phyloP scores from a whole-genome alignment of 2,797 vertebrate species.

The Botia almorhae region DNA sequence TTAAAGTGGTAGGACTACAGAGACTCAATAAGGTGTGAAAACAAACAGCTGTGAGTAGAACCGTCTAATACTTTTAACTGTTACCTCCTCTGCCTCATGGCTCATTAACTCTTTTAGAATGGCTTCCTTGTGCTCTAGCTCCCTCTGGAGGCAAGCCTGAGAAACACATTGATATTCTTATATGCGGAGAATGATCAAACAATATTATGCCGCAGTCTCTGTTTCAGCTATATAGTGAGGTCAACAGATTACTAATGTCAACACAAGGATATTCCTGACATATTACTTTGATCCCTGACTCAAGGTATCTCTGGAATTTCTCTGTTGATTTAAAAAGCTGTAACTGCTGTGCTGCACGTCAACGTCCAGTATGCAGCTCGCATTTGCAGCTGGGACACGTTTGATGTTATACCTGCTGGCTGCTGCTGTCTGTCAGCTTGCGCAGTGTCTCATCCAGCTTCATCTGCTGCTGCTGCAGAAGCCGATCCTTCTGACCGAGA shows the following conservation, averaged over 20 bases:
- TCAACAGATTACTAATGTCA: too few relatives aligned
- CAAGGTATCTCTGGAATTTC: not conserved
- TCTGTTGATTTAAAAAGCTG: not conserved
- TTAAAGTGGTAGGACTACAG: not conserved
- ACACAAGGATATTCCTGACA: not conserved
- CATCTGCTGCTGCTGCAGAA: constrained; percentile 88
- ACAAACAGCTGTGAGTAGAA: constrained; percentile 7
- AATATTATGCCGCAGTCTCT: not conserved
- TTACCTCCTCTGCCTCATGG: constrained; percentile 85
- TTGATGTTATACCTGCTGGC: constrained; percentile 80
- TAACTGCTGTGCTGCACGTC: not conserved
- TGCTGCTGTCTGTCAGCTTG: constrained; percentile 81
- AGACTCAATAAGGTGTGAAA: constrained; percentile 18
- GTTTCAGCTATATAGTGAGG: not conserved
- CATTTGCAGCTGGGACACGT: not conserved
- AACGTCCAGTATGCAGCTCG: not conserved
- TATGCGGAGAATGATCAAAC: not conserved
- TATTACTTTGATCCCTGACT: not conserved
- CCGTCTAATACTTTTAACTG: not conserved
- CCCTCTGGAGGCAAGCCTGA: constrained; percentile 85
- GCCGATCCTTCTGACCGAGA: constrained; percentile 88
- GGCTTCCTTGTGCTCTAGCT: constrained; percentile 85
- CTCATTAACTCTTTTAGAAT: constrained; percentile 84
- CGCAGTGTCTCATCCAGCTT: constrained; percentile 86
- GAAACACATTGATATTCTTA: constrained; percentile 16